Percentiles rank a stretch among this genome's conserved stretches.
Evolutionary conservation across 2,113 vertebrate species (phyloP).

Genomic region (human): GRCh38 chr2:140619501-140620000

Average conservation of each 20-base stretch:
- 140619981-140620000: background rate
- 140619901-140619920: background rate
- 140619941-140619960: background rate
- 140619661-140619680: constrained; percentile 17
- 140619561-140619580: background rate
- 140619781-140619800: background rate
- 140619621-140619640: constrained; percentile 15
- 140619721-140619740: constrained; percentile 40
- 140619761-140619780: constrained; percentile 4
- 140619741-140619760: background rate
- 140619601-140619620: constrained; percentile 25
- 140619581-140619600: background rate
- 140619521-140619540: background rate
- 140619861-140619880: background rate
- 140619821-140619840: background rate
- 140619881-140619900: background rate
- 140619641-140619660: background rate
- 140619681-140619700: constrained; percentile 15
- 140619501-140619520: background rate
- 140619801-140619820: background rate
- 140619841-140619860: background rate
- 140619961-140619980: background rate
- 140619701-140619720: constrained; percentile 45
- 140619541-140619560: background rate
- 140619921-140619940: background rate